A percentile compares a stretch with the other conserved stretches of the same genome.
Conservation (phyloP, 2,888 invertebrate genomes). For the Diadromus collaris region DNA sequence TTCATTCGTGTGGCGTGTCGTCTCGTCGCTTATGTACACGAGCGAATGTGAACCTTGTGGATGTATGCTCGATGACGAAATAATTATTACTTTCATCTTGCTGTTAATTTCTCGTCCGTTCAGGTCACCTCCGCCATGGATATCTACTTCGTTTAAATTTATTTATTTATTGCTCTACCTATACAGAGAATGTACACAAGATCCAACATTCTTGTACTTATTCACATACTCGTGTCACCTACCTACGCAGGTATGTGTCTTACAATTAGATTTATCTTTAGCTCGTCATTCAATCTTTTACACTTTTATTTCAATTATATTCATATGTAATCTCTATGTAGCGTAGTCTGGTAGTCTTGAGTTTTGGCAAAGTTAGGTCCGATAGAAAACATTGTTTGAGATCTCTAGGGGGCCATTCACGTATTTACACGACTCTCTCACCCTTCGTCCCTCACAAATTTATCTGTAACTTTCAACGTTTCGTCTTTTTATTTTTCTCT, state of each 20-base stretch:
- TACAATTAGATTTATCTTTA: conserved; percentile 11
- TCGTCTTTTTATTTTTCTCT: conserved; percentile 27
- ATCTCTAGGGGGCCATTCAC: conserved; percentile 56
- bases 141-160: conserved; percentile 43
- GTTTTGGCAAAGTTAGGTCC: conserved; percentile 77
- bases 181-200: conserved; percentile 77
- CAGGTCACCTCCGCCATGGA: conserved; percentile 54
- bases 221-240: conserved; percentile 52
- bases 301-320: conserved; percentile 34
- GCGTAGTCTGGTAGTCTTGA: conserved; percentile 59
- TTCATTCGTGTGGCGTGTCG: conserved; percentile 43
- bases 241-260: conserved; percentile 41
- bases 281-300: conserved; percentile 14
- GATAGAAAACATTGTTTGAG: conserved; percentile 73
- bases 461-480: conserved; percentile 72
- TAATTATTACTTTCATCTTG: conserved; percentile 13
- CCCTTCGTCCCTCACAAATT: not conserved
- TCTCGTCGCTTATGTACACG: conserved; percentile 40
- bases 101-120: conserved; percentile 28
- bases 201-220: conserved; percentile 75
- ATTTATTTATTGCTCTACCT: conserved; percentile 69
- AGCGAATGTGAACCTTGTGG: conserved; percentile 37
- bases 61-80: conserved; percentile 5
- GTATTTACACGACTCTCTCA: conserved; percentile 52
- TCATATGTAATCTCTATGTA: conserved; percentile 30